Base-by-base conservation (phyloP, 2,797 vertebrate species). In the Sebastes steindachneri region DNA sequence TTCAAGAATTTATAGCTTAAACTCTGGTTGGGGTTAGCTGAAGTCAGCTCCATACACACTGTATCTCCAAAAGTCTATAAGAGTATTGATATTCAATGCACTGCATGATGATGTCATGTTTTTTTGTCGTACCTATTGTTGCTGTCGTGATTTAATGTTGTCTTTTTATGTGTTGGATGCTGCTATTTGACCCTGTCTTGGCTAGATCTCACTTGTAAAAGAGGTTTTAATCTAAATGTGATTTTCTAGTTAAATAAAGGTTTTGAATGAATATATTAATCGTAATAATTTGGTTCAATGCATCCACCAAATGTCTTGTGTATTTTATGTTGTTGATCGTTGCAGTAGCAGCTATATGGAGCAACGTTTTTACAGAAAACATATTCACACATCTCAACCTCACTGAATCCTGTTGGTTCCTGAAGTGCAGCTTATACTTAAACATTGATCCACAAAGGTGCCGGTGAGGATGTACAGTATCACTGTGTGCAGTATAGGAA, bases 201-300 rank as follows among this genome's bases (percentile, higher is more conserved):
- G 12, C 0, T 3, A 33, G 29, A 2, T 29, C 29, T 29, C 29
- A 29, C 29, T 25, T 25, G 25, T 29, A 7, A 28, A 28, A 28
- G 28, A 29, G 28, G 28, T 29, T 29, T 29, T 29, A 29, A 29
- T 29, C 28, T 33, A 0, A 35, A 37, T 0, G 35, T 37, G 11
- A 37, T 0, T 41, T 41, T 0, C 37, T 41, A 41, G 37, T 41
- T 15, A 0, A 41, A 41, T 41, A 41, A 41, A 41, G 37, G 5
- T 41, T 15, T 0, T 41, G 37, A 15, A 41, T 41, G 5, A 41
- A 41, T 41, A 15, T 3, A 19, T 48, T 21, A 14, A 57, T 15
- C 11, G 12, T 1, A 75, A 29, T 11, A 41, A 25, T 21, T 15
- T 45, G 35, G 63, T 5, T 7, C 1, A 63, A 77, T 26, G 2